Percentiles rank a stretch among this genome's conserved stretches.
phyloP scores from a whole-genome alignment of 1,140 invertebrate genomes.

The Drosophila orena region DNA sequence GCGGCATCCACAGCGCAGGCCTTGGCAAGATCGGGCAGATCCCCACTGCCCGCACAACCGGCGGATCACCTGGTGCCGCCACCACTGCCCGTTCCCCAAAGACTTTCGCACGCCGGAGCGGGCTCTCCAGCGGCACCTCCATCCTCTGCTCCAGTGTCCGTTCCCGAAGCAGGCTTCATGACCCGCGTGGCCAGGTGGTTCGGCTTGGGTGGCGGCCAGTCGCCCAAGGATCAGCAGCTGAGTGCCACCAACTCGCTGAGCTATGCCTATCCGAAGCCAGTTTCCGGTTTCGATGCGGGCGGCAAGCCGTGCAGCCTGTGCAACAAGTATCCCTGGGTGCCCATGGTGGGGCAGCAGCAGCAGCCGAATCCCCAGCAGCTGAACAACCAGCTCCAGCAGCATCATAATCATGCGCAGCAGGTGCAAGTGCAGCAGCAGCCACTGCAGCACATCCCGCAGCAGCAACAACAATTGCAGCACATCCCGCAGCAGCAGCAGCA shows the following conservation, averaged over 20 bases:
- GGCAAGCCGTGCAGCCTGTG: conserved; percentile 88
- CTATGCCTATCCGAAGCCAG: conserved; percentile 69
- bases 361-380: conserved; percentile 13
- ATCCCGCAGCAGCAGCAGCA: conserved; percentile 49
- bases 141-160: background rate
- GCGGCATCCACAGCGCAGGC: conserved; percentile 2
- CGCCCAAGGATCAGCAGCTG: conserved; percentile 58
- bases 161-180: conserved; percentile 64
- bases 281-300: conserved; percentile 63
- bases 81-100: conserved; percentile 54
- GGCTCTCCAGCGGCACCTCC: conserved; percentile 14
- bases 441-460: conserved; percentile 39
- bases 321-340: conserved; percentile 91
- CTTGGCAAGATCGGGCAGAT: background rate
- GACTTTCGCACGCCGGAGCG: conserved; percentile 45
- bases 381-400: conserved; percentile 21
- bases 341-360: conserved; percentile 85
- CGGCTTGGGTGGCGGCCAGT: conserved; percentile 64
- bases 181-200: conserved; percentile 80
- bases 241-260: conserved; percentile 47
- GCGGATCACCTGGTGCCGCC: conserved; percentile 77
- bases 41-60: conserved; percentile 51
- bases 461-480: conserved; percentile 43
- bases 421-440: conserved; percentile 36
- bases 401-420: conserved; percentile 42